Conservation (phyloP, 2,888 invertebrate species). For the Patella pellucida region DNA sequence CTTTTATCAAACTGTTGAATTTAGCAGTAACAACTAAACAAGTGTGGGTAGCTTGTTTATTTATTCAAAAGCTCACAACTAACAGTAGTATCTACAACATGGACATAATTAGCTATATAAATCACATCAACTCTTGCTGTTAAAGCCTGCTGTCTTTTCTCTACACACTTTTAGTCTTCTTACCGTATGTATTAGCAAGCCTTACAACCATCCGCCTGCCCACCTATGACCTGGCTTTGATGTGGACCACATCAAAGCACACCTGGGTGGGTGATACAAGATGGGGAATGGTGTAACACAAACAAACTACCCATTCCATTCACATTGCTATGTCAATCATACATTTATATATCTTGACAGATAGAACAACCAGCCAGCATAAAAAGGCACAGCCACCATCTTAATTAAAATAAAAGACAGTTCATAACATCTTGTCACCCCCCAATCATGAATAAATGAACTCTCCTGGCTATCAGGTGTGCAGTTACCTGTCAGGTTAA, state of each 20-base stretch:
- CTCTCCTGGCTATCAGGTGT: constrained; percentile 5
- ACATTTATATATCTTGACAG: no score
- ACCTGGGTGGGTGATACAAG: constrained; percentile 8
- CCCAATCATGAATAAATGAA: neutral
- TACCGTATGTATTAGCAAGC: neutral
- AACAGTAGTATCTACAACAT: neutral
- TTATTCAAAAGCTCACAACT: neutral
- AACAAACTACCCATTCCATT: no score
- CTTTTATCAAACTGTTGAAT: neutral
- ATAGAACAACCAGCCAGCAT: no score
- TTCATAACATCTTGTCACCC: no score
- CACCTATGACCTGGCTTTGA: neutral
- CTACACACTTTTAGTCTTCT: no score
- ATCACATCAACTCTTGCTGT: neutral
- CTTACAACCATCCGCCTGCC: neutral
- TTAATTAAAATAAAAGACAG: no score
- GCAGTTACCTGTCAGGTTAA: neutral
- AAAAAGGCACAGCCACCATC: no score
- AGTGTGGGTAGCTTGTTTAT: neutral
- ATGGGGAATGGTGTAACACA: no score
- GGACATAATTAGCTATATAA: neutral
- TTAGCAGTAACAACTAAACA: neutral
- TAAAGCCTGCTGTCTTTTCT: no score
- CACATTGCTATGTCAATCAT: no score
- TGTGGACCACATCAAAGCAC: constrained; percentile 9